A percentile compares a stretch with the other conserved stretches of the same genome.
These are phyloP conservation scores for Gymnopithys bicolor DNA, from an alignment of 2,797 vertebrate species.

Conservation along the genomic window DNA sequence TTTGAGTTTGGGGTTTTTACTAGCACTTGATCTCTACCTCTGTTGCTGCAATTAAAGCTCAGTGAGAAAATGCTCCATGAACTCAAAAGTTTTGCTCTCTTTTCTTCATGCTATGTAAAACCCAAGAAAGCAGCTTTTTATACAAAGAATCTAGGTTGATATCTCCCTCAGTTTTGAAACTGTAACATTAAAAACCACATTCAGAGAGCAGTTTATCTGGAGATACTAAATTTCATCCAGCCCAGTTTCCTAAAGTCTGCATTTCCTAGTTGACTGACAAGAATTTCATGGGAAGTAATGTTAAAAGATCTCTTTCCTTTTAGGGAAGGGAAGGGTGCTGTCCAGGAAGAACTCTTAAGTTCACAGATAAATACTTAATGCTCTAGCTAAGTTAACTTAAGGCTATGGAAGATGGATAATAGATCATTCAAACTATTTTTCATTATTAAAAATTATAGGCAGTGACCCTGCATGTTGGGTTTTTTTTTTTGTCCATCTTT, in stretches of 20 bases:
- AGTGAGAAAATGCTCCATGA: neutral
- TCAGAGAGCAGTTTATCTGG: neutral
- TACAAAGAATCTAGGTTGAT: neutral
- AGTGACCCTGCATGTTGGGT: neutral
- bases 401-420: neutral
- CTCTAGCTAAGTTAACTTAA: neutral
- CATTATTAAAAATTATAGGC: neutral
- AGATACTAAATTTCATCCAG: neutral
- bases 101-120: neutral
- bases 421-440: neutral
- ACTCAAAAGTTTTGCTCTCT: neutral
- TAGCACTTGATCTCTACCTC: neutral
- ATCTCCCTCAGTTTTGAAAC: neutral
- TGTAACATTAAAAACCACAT: neutral
- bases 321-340: neutral
- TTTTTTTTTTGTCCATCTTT: neutral
- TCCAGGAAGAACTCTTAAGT: neutral
- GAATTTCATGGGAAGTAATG: neutral
- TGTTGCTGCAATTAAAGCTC: neutral
- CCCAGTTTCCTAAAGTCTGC: neutral
- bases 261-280: neutral
- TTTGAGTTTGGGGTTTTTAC: neutral
- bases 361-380: neutral
- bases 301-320: neutral
- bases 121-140: neutral